phyloP scores from a whole-genome alignment of 64 coral and sea anemone genomes.

The Montipora foliosa region DNA sequence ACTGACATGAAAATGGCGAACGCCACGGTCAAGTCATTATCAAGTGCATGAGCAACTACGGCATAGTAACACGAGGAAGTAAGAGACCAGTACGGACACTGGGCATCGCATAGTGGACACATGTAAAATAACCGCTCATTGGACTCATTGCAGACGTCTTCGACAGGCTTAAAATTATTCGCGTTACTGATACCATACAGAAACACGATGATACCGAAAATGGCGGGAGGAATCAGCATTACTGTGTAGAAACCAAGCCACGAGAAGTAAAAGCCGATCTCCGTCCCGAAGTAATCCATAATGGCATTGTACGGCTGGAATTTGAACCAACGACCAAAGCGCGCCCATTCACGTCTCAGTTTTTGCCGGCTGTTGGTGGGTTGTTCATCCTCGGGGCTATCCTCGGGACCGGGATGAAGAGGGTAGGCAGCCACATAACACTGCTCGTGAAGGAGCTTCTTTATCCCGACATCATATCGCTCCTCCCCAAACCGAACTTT shows the following conservation, averaged over 20 bases:
- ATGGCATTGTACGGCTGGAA: constrained; percentile 96
- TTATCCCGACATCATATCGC: constrained; percentile 88
- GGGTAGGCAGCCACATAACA: constrained; percentile 85
- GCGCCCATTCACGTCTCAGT: constrained; percentile 87
- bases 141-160: constrained; percentile 88
- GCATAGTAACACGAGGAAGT: constrained; percentile 73
- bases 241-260: constrained; percentile 97
- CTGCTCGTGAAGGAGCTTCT: constrained; percentile 74
- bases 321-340: constrained; percentile 88
- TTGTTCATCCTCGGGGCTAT: constrained; percentile 25
- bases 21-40: constrained; percentile 89
- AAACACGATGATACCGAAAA: constrained; percentile 90
- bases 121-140: constrained; percentile 93
- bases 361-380: constrained; percentile 84
- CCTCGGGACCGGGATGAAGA: constrained; percentile 84
- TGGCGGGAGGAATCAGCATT: constrained; percentile 91
- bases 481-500: constrained; percentile 74
- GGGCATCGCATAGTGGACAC: constrained; percentile 93
- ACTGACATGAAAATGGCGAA: constrained; percentile 96
- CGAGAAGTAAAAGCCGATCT: constrained; percentile 94
- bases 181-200: constrained; percentile 82
- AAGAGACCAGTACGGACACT: constrained; percentile 92
- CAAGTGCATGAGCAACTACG: constrained; percentile 75
- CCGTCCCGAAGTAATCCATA: constrained; percentile 94
- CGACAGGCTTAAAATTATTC: constrained; percentile 68